phyloP scores from a whole-genome alignment of 2,797 vertebrate species.

The Notolepis coatsorum region DNA sequence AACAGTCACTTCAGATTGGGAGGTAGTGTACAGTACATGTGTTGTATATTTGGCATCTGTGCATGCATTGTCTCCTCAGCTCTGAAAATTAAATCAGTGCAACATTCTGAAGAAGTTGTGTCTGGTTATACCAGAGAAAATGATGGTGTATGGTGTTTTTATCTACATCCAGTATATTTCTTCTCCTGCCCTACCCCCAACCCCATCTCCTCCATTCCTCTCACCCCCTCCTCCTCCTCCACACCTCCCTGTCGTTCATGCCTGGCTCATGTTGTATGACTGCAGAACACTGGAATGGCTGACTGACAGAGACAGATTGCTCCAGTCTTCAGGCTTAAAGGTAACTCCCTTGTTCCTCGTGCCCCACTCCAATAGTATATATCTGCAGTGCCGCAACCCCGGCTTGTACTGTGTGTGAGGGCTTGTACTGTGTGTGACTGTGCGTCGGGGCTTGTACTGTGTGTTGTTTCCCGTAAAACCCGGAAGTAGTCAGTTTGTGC shows the following conservation, averaged over 20 bases:
- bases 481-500: too few species aligned
- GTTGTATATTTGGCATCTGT: neutral
- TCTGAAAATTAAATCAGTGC: conserved; percentile 4
- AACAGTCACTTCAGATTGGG: too few species aligned
- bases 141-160: conserved; percentile 1
- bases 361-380: too few species aligned
- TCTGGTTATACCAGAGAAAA: conserved; percentile 6
- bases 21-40: too few species aligned
- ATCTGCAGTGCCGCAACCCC: too few species aligned
- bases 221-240: conserved; percentile 23
- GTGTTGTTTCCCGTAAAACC: too few species aligned
- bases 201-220: conserved; percentile 30
- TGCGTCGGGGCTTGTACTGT: too few species aligned
- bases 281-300: conserved; percentile 32
- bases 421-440: too few species aligned
- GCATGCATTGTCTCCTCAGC: neutral
- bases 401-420: too few species aligned
- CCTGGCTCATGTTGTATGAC: conserved; percentile 58
- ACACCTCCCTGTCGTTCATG: conserved; percentile 59
- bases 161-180: conserved; percentile 31
- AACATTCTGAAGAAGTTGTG: conserved; percentile 6
- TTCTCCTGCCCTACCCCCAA: conserved; percentile 17
- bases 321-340: conserved; percentile 74
- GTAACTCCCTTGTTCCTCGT: conserved; percentile 74
- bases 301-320: conserved; percentile 76